A percentile compares a stretch with the other conserved stretches of the same genome.
Evolutionary conservation across 2,888 invertebrate genomes (phyloP).

Genomic region (Hypolimnas misippus): DNA sequence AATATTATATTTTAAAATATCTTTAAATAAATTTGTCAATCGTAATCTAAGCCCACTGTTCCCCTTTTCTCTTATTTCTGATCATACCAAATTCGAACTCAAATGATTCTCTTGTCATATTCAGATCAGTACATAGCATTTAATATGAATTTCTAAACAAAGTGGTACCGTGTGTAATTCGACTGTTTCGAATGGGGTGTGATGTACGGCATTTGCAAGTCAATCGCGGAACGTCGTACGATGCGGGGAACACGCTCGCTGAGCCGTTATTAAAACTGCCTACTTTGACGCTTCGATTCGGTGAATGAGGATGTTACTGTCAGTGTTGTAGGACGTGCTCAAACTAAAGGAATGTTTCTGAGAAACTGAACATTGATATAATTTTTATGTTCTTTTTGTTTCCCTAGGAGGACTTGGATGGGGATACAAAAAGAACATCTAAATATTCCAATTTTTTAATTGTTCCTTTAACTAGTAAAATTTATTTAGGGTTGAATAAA

Average conservation of each 20-base stretch:
- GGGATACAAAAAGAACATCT: too few relatives aligned
- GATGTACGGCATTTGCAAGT: constrained; percentile 9
- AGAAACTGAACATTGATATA: too few relatives aligned
- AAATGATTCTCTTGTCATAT: not conserved
- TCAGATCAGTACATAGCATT: not conserved
- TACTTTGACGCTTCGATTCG: constrained; percentile 9
- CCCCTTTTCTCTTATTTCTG: too few relatives aligned
- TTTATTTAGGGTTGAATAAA: too few relatives aligned
- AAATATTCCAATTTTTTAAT: too few relatives aligned
- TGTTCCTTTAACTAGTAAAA: too few relatives aligned
- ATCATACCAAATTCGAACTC: not conserved
- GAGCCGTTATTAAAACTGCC: constrained; percentile 9
- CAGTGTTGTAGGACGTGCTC: not conserved
- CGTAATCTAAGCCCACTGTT: too few relatives aligned
- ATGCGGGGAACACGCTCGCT: constrained; percentile 1
- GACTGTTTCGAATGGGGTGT: constrained; percentile 8
- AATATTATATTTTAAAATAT: too few relatives aligned
- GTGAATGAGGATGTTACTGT: not conserved
- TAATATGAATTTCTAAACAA: constrained; percentile 3
- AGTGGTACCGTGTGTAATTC: constrained; percentile 5
- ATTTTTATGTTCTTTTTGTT: too few relatives aligned
- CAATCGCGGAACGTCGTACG: constrained; percentile 5
- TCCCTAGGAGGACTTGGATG: too few relatives aligned
- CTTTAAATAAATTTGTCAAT: too few relatives aligned
- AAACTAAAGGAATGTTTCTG: not conserved